Conservation (phyloP, 2,888 invertebrate genomes). For the Sarcophaga caerulescens region DNA sequence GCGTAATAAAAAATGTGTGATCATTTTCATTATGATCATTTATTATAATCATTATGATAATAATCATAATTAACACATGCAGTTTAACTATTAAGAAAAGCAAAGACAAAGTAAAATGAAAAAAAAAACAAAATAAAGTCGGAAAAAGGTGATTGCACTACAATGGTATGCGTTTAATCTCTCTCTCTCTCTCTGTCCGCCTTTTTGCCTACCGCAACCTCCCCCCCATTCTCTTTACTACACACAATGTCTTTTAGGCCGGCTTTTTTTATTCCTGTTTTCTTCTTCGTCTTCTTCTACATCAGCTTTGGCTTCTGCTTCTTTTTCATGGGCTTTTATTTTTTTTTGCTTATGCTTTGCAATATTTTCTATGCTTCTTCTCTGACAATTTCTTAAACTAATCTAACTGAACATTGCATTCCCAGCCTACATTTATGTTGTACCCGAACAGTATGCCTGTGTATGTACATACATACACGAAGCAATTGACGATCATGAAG, state of each 20-base stretch:
- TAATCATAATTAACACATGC: constrained; percentile 56
- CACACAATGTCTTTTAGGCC: not conserved
- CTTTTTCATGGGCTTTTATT: not conserved
- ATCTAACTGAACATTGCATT: constrained; percentile 58
- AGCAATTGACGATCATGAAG: constrained; percentile 13
- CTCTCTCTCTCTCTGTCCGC: not conserved
- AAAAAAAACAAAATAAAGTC: not conserved
- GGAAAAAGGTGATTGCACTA: constrained; percentile 59
- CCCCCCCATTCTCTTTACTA: too few relatives aligned
- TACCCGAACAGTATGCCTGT: not conserved
- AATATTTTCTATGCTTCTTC: constrained; percentile 29
- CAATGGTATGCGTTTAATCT: constrained; percentile 60
- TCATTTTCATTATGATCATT: constrained; percentile 17
- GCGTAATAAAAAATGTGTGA: constrained; percentile 48
- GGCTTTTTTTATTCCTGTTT: not conserved
- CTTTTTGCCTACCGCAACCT: too few relatives aligned
- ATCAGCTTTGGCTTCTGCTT: not conserved
- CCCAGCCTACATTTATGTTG: constrained; percentile 47
- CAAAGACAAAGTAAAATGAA: not conserved
- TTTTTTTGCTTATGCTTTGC: not conserved
- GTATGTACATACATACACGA: not conserved
- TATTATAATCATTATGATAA: constrained; percentile 4
- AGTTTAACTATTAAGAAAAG: constrained; percentile 39
- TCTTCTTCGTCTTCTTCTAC: not conserved
- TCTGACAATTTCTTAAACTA: constrained; percentile 43